A percentile compares a stretch with the other conserved stretches of the same genome.
Conservation (phyloP, 2,888 invertebrate species). For the Harpalus rufipes region DNA sequence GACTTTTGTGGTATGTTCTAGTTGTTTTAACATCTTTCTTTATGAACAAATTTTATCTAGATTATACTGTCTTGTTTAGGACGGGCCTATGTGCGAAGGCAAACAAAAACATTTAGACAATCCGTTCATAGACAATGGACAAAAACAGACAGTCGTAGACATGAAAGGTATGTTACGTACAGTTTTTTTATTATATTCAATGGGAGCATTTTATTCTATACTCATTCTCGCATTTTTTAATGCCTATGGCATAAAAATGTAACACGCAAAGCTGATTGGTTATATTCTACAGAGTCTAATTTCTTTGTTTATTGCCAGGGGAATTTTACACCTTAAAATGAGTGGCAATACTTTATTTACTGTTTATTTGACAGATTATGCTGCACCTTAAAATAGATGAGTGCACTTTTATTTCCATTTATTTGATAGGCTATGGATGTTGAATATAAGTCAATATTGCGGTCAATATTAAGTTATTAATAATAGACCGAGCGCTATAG, state of each 20-base stretch:
- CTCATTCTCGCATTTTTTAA: background rate
- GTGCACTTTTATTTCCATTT: too few species aligned
- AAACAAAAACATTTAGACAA: slow-evolving; percentile 93
- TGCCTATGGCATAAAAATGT: background rate
- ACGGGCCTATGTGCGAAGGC: slow-evolving; percentile 89
- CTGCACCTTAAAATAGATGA: too few species aligned
- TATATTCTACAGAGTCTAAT: too few species aligned
- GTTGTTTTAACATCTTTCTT: background rate
- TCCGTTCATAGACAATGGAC: slow-evolving; percentile 93
- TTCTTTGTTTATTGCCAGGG: too few species aligned
- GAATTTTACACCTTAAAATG: too few species aligned
- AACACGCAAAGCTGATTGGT: background rate
- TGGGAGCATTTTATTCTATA: background rate
- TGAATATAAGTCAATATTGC: too few species aligned
- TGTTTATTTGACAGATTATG: too few species aligned
- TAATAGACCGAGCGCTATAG: too few species aligned
- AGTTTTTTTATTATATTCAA: background rate
- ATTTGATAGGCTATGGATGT: too few species aligned
- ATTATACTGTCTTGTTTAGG: slow-evolving; percentile 78
- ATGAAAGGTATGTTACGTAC: slow-evolving; percentile 82
- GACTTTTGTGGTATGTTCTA: background rate
- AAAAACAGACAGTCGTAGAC: slow-evolving; percentile 93
- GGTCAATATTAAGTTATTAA: too few species aligned
- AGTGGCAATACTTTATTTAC: too few species aligned
- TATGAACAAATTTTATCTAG: background rate